Evolutionary conservation across 2,888 invertebrate genomes (phyloP).

Genomic region (Copidosoma aretas): DNA sequence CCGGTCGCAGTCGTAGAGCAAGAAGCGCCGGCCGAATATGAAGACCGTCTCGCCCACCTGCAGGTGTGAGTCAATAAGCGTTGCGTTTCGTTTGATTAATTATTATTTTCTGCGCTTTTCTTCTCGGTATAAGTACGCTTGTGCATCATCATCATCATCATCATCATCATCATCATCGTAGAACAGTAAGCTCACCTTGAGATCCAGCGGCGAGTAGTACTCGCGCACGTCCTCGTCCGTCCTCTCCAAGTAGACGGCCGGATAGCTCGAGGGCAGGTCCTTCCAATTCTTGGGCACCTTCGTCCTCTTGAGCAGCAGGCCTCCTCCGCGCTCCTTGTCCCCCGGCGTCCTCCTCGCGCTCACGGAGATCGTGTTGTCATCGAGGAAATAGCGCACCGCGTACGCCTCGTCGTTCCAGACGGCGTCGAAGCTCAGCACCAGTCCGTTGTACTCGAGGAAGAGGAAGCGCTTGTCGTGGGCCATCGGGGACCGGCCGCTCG

Average conservation of each 20-base stretch:
- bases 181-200: conserved; percentile 56
- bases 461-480: conserved; percentile 71
- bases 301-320: conserved; percentile 76
- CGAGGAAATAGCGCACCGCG: conserved; percentile 78
- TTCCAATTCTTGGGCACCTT: conserved; percentile 79
- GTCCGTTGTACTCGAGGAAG: conserved; percentile 80
- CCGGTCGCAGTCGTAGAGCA: conserved; percentile 79
- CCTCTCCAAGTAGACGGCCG: conserved; percentile 73
- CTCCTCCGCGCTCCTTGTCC: conserved; percentile 74
- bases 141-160: too few relatives aligned
- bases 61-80: neutral
- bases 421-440: conserved; percentile 76
- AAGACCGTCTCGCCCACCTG: conserved; percentile 75
- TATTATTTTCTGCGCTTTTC: too few relatives aligned
- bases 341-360: conserved; percentile 72
- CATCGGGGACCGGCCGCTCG: conserved; percentile 63
- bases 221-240: conserved; percentile 76
- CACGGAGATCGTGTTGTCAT: conserved; percentile 81
- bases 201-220: conserved; percentile 80
- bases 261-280: conserved; percentile 70
- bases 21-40: conserved; percentile 74
- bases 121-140: too few relatives aligned
- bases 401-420: conserved; percentile 72
- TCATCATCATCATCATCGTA: too few relatives aligned
- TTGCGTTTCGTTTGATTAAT: too few relatives aligned